phyloP scores from a whole-genome alignment of 2,888 invertebrate species.

The Plebejus argus region DNA sequence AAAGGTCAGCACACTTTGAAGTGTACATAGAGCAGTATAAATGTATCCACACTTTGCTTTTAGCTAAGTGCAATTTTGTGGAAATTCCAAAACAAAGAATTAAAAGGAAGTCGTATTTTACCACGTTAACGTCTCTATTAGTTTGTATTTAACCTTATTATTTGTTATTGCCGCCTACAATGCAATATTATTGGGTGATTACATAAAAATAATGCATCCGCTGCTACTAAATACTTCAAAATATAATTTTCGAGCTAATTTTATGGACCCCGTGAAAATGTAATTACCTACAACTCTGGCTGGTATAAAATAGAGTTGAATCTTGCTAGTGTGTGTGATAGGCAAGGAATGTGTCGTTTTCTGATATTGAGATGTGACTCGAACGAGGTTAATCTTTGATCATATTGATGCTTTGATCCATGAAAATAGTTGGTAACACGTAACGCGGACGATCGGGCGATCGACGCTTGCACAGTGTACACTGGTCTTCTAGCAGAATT shows the following conservation, averaged over 20 bases:
- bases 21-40: neutral
- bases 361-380: conserved; percentile 1
- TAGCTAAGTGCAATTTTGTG: conserved; percentile 11
- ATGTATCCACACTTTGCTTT: conserved; percentile 15
- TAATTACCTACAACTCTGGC: neutral
- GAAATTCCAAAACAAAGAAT: neutral
- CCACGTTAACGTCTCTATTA: neutral
- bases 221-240: neutral
- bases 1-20: neutral
- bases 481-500: neutral
- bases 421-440: conserved; percentile 12
- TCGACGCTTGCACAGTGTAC: neutral
- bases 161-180: neutral
- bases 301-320: neutral
- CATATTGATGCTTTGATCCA: conserved; percentile 12
- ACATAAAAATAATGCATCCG: conserved; percentile 8
- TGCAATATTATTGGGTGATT: neutral
- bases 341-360: conserved; percentile 1
- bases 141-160: neutral
- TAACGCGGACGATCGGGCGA: neutral
- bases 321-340: neutral
- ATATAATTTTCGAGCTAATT: neutral
- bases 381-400: conserved; percentile 19
- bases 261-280: neutral
- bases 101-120: conserved; percentile 9